phyloP scores from a whole-genome alignment of 2,888 invertebrate species.

The Entomobrya proxima region DNA sequence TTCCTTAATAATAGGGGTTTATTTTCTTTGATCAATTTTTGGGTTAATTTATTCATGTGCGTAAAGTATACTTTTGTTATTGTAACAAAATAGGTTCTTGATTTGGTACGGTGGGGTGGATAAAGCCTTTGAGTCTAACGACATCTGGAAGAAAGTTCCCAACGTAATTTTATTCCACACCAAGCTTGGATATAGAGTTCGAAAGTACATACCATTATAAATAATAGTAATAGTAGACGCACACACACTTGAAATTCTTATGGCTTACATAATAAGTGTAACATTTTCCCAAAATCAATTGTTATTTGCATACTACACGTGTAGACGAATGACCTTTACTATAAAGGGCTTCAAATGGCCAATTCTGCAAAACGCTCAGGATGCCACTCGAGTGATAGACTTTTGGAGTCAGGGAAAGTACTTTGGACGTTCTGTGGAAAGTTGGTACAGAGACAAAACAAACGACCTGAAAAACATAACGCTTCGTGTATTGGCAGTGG shows the following conservation, averaged over 20 bases:
- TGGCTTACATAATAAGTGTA: no score
- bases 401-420: slow-evolving; percentile 73
- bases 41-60: neutral
- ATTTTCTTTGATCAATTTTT: neutral
- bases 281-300: neutral
- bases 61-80: neutral
- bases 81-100: slow-evolving; percentile 61
- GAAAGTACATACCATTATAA: slow-evolving; percentile 54
- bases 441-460: slow-evolving; percentile 73
- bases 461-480: slow-evolving; percentile 71
- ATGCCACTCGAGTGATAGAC: slow-evolving; percentile 66
- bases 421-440: slow-evolving; percentile 61
- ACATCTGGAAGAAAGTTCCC: slow-evolving; percentile 74
- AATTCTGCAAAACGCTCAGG: slow-evolving; percentile 37
- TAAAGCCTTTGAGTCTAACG: slow-evolving; percentile 69
- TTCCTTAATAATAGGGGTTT: slow-evolving; percentile 1
- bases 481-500: slow-evolving; percentile 69
- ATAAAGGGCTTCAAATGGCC: slow-evolving; percentile 74
- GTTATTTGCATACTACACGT: neutral
- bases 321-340: slow-evolving; percentile 70
- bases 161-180: slow-evolving; percentile 73
- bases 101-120: slow-evolving; percentile 73
- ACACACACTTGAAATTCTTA: no score
- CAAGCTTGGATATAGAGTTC: slow-evolving; percentile 56
- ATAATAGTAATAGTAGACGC: no score